phyloP scores from a whole-genome alignment of 2,113 vertebrate species.

The Mixornis gularis region DNA sequence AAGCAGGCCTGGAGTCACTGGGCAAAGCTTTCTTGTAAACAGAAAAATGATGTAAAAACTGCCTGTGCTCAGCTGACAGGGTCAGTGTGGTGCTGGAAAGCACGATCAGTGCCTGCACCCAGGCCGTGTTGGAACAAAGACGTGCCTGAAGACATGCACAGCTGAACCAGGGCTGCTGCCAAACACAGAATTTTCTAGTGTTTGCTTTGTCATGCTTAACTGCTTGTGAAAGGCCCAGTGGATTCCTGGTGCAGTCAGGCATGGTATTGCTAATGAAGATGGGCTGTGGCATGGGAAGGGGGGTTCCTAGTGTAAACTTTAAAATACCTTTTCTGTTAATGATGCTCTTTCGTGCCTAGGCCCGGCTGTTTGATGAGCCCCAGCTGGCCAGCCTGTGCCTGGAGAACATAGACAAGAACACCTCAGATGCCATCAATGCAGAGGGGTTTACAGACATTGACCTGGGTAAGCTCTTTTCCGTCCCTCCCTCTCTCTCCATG shows the following conservation, averaged over 20 bases:
- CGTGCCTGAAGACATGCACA: background rate
- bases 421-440: slow-evolving; percentile 87
- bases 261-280: background rate
- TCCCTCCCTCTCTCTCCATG: background rate
- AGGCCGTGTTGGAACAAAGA: background rate
- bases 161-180: background rate
- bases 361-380: slow-evolving; percentile 92
- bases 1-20: background rate
- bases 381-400: slow-evolving; percentile 95
- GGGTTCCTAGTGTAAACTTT: background rate
- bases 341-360: slow-evolving; percentile 62
- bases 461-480: slow-evolving; percentile 74
- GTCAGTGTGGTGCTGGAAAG: background rate
- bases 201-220: slow-evolving; percentile 10
- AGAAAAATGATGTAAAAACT: background rate
- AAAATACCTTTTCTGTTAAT: background rate
- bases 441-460: slow-evolving; percentile 97
- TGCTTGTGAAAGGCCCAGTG: background rate
- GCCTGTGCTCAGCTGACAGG: background rate
- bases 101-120: background rate
- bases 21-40: background rate
- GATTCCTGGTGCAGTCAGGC: background rate
- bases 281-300: background rate
- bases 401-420: slow-evolving; percentile 97
- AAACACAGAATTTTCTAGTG: background rate